Evolutionary conservation across 2,113 vertebrate species (phyloP), one percentile per base, ranked within the genome.

Genomic region (Perca flavescens): DNA sequence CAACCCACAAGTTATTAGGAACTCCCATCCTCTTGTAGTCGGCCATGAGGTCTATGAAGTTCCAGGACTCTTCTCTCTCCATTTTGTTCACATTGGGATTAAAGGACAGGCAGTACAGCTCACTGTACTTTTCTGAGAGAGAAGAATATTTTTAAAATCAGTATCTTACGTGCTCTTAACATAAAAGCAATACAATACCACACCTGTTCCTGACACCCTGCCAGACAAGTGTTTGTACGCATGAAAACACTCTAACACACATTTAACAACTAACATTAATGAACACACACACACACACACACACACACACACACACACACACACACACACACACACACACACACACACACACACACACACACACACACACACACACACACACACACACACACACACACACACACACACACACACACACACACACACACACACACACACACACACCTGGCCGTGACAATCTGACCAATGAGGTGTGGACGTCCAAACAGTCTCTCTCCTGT

Each of bases 41-140:
- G 0, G 95, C 93, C 31, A 22, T 82, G 22, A 98, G 93, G 82
- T 97, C 91, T 0, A 98, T 89, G 77, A 99, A 95, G 82, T 68
- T 93, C 98, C 98, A 99, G n/a, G 97, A 97, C 86, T 96, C 96
- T 14, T 97, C 96, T 71, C 97, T 88, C 65, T 98, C 96, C 89
- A 97, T 96, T 89, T 97, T 98, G 84, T 97, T 96, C 72, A 97
- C 87, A 67, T 97, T 98, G 77, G 97, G 97, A 74, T 99, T 98
- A 88, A 97, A 98, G 47, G 97, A 99, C 89, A 99, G 96, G 87
- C 98, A 99, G 89, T 97, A 99, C 11, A 99, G 93, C 86, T 99
- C 98, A 75, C 96, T 96, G 1, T 98, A 99, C 89, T 95, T 97
- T 89, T 98, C 98, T 99, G 80, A 67, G 76, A 72, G 71, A 56